Evolutionary conservation across 1,140 invertebrate species (phyloP), one percentile per base, ranked within the genome.

Genomic region (Drosophila bifasciata): DNA sequence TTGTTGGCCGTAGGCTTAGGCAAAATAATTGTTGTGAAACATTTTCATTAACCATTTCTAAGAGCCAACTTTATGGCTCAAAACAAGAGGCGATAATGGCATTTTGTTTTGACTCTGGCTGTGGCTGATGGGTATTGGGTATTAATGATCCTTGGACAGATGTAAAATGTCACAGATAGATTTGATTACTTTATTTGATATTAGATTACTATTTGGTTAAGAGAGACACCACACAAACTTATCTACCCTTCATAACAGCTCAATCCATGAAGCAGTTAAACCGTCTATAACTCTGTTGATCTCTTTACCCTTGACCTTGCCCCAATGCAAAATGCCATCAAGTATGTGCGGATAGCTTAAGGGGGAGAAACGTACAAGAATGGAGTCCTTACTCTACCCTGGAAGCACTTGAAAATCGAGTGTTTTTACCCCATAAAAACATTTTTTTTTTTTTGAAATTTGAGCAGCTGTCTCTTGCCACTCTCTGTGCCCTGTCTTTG

Each of bases 401-500:
- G n/a, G 75, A 78, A 78, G 68, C 76, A 73, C 76, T 79, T 74
- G 62, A 63, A 43, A 51, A 57, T 44, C 56, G 40, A 61, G 45
- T 32, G 62, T 56, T 40, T 36, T 57, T 68, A 51, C 48, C 48
- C 61, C 58, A 57, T 73, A 41, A 46, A 50, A 49, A 17, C 40
- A 28, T 28, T 28, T 58, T 39, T 41, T 40, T 28, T 28, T 62
- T 28, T 0, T 15, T 16, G 74, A 59, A 78, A 83, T 69, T 69
- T 11, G 75, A 83, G 64, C n/a, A 50, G 49, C 13, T 40, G 32
- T 36, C 43, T 16, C 0, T 41, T 40, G 39, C 45, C 36, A 19
- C 13, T 9, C 55, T 17, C 25, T 66, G 25, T 25, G 4, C n/a
- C 46, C 39, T 41, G 40, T 36, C 28, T 32, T 32, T 32, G 8